Base-by-base conservation (phyloP, 2,888 invertebrate species). In the Punctoribates punctum region DNA sequence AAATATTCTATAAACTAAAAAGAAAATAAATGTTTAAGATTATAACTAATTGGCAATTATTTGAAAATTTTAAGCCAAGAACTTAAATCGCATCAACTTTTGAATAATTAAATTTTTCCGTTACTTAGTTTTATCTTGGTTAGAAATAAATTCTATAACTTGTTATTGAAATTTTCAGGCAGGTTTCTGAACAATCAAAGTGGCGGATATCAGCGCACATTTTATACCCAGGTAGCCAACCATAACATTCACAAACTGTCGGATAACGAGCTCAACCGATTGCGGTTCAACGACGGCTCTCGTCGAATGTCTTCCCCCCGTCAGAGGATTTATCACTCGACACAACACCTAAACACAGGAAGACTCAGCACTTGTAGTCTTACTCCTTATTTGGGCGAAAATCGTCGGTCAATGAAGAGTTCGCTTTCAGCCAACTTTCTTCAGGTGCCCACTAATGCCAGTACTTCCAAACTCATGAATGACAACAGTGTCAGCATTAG, bases 161-260 rank as follows among this genome's bases (percentile, higher is more conserved):
- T n/a, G n/a, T n/a, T n/a, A n/a, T n/a, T n/a, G n/a, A n/a, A 54
- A 60, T 27, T 65, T 65, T 11, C 17, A 65, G 65, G n/a, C 65
- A 65, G 29, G 29, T 29, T 65, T 6, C n/a, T 65, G 9, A 13
- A 1, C 27, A 4, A 15, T 27, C 65, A 65, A 15, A 65, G 65
- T 15, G 65, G 29, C 3, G 65, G 29, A 65, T 65, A 65, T 34
- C 65, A 65, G 65, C 11, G 65, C 3, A 65, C 65, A 65, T 27
- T 65, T 17, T 65, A 65, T n/a, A 65, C 29, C n/a, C 65, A 65
- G 17, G 65, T 65, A 17, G 29, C 65, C 1, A 34, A 65, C n/a
- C 65, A 65, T 65, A 65, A 29, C 15, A 29, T 65, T 5, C 27
- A 65, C 34, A 27, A 65, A 27, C 34, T 65, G 3, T 34, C 29